Evolutionary conservation across 2,113 vertebrate genomes (phyloP).

Genomic region (Mustela nigripes): DNA sequence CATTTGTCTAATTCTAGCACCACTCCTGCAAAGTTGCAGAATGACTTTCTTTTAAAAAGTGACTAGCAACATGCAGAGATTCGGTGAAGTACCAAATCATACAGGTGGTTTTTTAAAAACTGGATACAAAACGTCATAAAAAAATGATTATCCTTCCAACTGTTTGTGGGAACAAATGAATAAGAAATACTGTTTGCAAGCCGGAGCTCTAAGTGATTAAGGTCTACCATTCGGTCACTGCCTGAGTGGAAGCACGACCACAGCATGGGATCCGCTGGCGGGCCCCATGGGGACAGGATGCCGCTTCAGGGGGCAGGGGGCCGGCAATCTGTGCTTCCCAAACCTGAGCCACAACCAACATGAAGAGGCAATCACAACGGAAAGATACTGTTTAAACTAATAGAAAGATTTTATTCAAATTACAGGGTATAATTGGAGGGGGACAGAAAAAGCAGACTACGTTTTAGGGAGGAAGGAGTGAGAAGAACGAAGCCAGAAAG

Average conservation of each 20-base stretch:
- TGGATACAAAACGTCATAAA: background rate
- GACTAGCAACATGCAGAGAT: background rate
- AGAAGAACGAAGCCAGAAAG: background rate
- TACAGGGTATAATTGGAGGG: background rate
- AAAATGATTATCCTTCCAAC: background rate
- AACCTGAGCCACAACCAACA: background rate
- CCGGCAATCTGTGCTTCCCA: background rate
- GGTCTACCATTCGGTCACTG: rapidly evolving
- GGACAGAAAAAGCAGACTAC: background rate
- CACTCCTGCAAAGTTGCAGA: background rate
- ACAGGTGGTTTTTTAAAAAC: background rate
- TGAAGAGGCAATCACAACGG: no score
- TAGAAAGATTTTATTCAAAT: background rate
- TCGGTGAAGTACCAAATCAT: background rate
- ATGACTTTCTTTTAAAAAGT: background rate
- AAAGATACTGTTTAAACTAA: background rate
- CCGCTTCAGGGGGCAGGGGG: background rate
- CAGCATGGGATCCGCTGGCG: rapidly evolving
- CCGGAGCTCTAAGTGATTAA: background rate
- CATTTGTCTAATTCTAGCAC: background rate
- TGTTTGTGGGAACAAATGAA: background rate
- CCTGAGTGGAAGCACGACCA: background rate
- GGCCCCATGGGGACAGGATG: background rate
- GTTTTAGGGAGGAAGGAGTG: background rate
- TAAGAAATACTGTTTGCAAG: background rate